phyloP scores from a whole-genome alignment of 2,113 vertebrate genomes.

The Saguinus midas region DNA sequence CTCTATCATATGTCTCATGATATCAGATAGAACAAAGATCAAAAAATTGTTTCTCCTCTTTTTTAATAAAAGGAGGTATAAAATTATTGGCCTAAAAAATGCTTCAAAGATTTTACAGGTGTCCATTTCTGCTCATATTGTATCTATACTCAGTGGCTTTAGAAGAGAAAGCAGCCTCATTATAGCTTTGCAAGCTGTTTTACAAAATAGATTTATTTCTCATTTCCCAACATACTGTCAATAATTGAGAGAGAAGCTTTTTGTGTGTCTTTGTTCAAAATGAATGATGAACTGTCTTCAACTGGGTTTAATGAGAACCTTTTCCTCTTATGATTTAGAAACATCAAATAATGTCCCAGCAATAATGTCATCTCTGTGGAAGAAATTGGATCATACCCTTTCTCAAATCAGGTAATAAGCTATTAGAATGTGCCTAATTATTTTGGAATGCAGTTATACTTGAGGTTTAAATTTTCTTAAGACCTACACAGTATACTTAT shows the following conservation, averaged over 20 bases:
- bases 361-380: constrained; percentile 98
- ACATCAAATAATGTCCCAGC: constrained; percentile 89
- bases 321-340: constrained; percentile 77
- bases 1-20: not conserved
- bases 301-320: constrained; percentile 14
- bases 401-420: constrained; percentile 95
- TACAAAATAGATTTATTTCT: constrained; percentile 3
- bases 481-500: not conserved
- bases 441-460: constrained; percentile 12
- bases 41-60: not conserved
- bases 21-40: not conserved
- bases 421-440: constrained; percentile 5
- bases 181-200: not conserved
- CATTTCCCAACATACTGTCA: not conserved
- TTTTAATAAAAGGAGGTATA: constrained; percentile 7
- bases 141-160: not conserved
- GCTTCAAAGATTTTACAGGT: not conserved
- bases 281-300: constrained; percentile 37
- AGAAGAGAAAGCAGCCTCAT: not conserved
- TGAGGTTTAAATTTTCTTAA: constrained; percentile 19
- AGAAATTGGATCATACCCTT: constrained; percentile 97
- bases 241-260: not conserved
- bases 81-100: constrained; percentile 17
- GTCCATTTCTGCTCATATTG: not conserved
- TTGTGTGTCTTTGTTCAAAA: constrained; percentile 43